A percentile compares a stretch with the other conserved stretches of the same genome.
Conservation (phyloP, 2,113 vertebrate genomes). For the Boulengeromyrus knoepffleri region DNA sequence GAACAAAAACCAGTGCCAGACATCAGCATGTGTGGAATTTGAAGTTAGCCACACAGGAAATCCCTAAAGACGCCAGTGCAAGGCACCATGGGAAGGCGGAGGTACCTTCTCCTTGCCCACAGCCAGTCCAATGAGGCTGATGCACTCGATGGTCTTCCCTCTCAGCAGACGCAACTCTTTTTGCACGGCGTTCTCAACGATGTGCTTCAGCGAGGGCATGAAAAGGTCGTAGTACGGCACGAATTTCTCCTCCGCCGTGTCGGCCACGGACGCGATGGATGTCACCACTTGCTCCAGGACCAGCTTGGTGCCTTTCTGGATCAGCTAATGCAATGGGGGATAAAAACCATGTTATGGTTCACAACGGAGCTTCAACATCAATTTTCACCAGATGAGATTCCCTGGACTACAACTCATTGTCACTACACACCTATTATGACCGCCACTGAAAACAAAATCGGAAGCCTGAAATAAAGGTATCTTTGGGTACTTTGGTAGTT, state of each 20-base stretch:
- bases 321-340: slow-evolving; percentile 60
- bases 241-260: slow-evolving; percentile 96
- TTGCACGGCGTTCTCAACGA: slow-evolving; percentile 92
- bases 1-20: neutral
- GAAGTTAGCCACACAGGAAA: neutral
- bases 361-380: neutral
- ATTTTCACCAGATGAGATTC: neutral
- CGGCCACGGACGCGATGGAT: slow-evolving; percentile 94
- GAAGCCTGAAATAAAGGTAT: neutral
- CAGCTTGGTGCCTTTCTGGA: slow-evolving; percentile 95
- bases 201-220: slow-evolving; percentile 95
- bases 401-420: neutral
- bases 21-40: neutral
- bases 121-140: slow-evolving; percentile 95
- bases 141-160: slow-evolving; percentile 97
- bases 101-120: slow-evolving; percentile 95
- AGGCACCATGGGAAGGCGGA: no score
- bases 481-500: neutral
- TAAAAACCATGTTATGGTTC: neutral
- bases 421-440: neutral
- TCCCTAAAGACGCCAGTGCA: neutral
- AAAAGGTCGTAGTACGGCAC: slow-evolving; percentile 96
- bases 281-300: slow-evolving; percentile 99
- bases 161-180: slow-evolving; percentile 90
- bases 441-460: neutral